Percentiles rank a stretch among this genome's conserved stretches.
Evolutionary conservation across 2,797 vertebrate species (phyloP).

Genomic region (Myiotriccus ornatus): DNA sequence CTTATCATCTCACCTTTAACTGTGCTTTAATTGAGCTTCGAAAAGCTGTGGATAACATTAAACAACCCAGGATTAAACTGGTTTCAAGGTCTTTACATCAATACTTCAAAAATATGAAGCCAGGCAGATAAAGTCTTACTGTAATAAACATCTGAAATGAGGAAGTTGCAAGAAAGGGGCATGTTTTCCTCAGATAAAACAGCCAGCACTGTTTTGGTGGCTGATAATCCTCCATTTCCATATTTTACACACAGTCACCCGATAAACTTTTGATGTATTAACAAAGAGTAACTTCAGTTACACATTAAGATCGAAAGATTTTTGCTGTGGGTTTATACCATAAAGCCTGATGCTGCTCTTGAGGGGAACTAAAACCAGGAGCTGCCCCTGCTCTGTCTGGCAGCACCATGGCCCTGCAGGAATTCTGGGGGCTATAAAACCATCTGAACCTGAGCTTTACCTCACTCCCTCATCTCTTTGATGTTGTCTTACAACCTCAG

Average conservation of each 20-base stretch:
- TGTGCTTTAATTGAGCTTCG: background rate
- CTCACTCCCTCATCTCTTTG: background rate
- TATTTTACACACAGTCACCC: background rate
- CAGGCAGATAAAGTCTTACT: background rate
- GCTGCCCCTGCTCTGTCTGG: background rate
- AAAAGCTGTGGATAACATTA: background rate
- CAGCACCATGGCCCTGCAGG: background rate
- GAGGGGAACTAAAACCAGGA: background rate
- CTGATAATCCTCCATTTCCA: background rate
- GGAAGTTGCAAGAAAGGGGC: conserved; percentile 34
- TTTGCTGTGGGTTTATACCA: background rate
- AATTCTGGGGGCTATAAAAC: background rate
- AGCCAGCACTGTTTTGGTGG: background rate
- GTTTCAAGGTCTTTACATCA: background rate
- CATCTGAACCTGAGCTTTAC: background rate
- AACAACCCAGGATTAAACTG: background rate
- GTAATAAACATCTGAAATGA: conserved; percentile 43
- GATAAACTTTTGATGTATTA: background rate
- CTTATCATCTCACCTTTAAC: background rate
- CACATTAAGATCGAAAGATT: background rate
- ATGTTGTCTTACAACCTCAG: background rate
- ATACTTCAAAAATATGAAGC: background rate
- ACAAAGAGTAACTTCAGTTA: background rate
- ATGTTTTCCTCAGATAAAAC: conserved; percentile 37
- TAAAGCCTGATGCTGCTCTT: background rate